Evolutionary conservation across 2,113 vertebrate species (phyloP), one percentile per base, ranked within the genome.

Genomic region (Montifringilla adamsi): DNA sequence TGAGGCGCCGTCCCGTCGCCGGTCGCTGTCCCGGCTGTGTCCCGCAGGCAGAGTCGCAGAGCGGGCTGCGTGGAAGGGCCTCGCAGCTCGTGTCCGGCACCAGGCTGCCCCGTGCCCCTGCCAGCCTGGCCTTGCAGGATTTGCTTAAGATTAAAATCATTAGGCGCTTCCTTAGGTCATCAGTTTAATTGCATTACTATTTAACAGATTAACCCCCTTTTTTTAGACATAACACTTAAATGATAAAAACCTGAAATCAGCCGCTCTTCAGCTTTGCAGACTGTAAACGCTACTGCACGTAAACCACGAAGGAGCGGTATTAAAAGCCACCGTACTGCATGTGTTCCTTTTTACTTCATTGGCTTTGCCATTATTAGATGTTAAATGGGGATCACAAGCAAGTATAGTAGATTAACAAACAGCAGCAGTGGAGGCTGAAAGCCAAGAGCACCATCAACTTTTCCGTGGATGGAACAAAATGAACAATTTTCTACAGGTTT

Each of bases 11-110:
- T 0, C 5, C 11, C 1, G 10, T 6, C 4, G 14, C 7, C 41
- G 1, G 33, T 1, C 13, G 10, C 2, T 10, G 64, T 14, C 8
- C 2, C 43, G 15, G 5, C 33, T 2, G 26, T 5, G 5, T 6
- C 44, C 41, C 6, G 14, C 79, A 2, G 10, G 22, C 43, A 41
- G 18, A 35, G 37, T n/a, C 28, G 4, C 49, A 4, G 59, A 10
- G 17, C 37, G 44, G 17, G 14, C 13, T 20, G 53, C 31, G 3
- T 31, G 44, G 52, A 31, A 27, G 63, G 44, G 15, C 13, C 43
- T 13, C 2, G 3, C 4, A 7, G 35, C 35, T 21, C 10, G 1
- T 49, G 35, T n/a, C 24, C 31, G 43, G 24, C 30, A 37, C 37
- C 37, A 9, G 37, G 9, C 28, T 43, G 1, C 5, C 6, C 84